Conservation (phyloP, 2,888 invertebrate species). For the Allacma fusca region DNA sequence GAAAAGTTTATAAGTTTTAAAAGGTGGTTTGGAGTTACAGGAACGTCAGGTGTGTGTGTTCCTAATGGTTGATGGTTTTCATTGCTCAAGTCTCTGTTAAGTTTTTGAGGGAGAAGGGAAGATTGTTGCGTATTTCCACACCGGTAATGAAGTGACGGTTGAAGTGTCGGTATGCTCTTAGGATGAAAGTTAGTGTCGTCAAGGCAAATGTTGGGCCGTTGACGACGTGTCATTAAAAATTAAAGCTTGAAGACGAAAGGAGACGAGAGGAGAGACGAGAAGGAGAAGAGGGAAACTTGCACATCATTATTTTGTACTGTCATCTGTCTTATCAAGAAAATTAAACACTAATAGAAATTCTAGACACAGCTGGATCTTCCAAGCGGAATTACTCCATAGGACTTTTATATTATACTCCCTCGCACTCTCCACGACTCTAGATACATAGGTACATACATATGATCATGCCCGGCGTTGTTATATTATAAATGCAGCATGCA, state of each 20-base stretch:
- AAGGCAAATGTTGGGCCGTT: constrained; percentile 19
- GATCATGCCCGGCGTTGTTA: neutral
- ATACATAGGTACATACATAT: no score
- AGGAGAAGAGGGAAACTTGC: constrained; percentile 24
- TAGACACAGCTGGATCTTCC: constrained; percentile 6
- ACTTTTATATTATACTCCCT: constrained; percentile 5
- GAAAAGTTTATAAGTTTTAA: neutral
- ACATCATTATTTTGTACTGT: constrained; percentile 16
- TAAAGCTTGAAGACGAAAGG: constrained; percentile 7
- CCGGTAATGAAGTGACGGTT: constrained; percentile 7
- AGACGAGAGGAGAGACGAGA: neutral
- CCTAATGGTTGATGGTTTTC: constrained; percentile 10
- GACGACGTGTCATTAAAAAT: constrained; percentile 33
- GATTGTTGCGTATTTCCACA: neutral
- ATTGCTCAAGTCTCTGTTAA: neutral
- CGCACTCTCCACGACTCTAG: no score
- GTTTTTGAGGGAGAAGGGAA: neutral
- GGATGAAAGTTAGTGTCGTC: constrained; percentile 21
- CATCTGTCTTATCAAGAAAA: constrained; percentile 16
- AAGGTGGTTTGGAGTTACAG: neutral
- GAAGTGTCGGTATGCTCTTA: neutral
- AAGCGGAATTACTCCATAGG: neutral
- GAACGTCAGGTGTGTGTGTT: constrained; percentile 13
- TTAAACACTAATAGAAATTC: constrained; percentile 16
- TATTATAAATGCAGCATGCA: neutral